Evolutionary conservation across 2,797 vertebrate species (phyloP).

Genomic region (Gobio occitaniae): DNA sequence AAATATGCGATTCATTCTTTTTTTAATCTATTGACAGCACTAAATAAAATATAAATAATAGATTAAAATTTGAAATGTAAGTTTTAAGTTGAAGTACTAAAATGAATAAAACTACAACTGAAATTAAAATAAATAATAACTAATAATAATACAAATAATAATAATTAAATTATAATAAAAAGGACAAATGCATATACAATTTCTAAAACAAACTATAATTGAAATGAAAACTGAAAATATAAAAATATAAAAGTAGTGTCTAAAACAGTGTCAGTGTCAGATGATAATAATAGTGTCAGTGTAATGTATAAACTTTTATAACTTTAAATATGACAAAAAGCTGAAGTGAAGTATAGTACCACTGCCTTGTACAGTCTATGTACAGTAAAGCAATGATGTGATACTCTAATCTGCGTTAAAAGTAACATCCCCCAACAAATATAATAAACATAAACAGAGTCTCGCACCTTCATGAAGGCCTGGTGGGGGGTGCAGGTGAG

Average conservation of each 20-base stretch:
- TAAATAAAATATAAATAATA: too few species aligned
- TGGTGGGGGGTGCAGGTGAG: constrained; percentile 79
- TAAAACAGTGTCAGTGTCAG: not conserved
- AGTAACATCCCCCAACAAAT: not conserved
- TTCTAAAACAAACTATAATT: not conserved
- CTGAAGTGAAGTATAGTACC: not conserved
- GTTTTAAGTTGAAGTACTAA: not conserved
- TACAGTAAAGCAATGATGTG: not conserved
- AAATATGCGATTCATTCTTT: too few species aligned
- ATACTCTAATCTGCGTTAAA: not conserved
- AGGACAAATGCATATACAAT: not conserved
- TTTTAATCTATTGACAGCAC: too few species aligned
- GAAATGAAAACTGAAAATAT: not conserved
- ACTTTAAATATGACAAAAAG: not conserved
- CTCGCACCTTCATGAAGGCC: constrained; percentile 88
- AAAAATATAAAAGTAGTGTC: not conserved
- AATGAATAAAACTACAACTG: not conserved
- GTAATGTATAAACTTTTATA: not conserved
- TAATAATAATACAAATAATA: not conserved
- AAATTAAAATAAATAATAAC: not conserved
- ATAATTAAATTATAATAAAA: not conserved
- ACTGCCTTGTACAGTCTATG: not conserved
- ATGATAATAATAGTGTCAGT: not conserved
- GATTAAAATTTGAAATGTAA: too few species aligned
- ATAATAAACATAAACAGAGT: not conserved